Evolutionary conservation across 2,888 invertebrate genomes (phyloP).

Genomic region (Drosophila barbarae): DNA sequence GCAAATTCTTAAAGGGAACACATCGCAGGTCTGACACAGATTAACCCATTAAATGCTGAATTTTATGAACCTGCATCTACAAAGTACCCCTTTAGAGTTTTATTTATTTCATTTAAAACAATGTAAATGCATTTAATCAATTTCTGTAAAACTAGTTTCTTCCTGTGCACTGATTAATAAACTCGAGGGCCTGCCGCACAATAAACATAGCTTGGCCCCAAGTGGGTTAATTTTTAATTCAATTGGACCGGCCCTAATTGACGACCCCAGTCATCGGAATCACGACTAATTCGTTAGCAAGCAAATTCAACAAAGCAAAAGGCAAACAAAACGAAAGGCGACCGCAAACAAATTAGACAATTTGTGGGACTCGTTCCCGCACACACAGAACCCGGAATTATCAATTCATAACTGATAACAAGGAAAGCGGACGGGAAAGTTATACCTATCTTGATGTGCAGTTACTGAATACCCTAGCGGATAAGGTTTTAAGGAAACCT

Average conservation of each 20-base stretch:
- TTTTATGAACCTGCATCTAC: background rate
- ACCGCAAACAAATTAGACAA: slow-evolving; percentile 44
- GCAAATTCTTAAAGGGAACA: slow-evolving; percentile 36
- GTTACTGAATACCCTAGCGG: slow-evolving; percentile 7
- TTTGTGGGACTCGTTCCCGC: slow-evolving; percentile 35
- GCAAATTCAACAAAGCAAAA: slow-evolving; percentile 49
- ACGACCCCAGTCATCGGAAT: slow-evolving; percentile 41
- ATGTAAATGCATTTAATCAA: background rate
- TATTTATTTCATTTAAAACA: background rate
- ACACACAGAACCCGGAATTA: slow-evolving; percentile 35
- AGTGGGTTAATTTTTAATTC: slow-evolving; percentile 51
- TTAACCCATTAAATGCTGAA: slow-evolving; percentile 12
- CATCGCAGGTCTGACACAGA: slow-evolving; percentile 30
- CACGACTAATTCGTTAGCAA: slow-evolving; percentile 61
- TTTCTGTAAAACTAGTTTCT: background rate
- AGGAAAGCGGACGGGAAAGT: background rate
- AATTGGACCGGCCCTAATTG: slow-evolving; percentile 53
- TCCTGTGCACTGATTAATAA: slow-evolving; percentile 12
- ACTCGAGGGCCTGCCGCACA: slow-evolving; percentile 2
- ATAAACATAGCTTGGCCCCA: slow-evolving; percentile 1
- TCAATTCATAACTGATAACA: slow-evolving; percentile 33
- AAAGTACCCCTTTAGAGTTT: background rate
- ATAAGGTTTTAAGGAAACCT: background rate
- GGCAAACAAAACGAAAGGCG: slow-evolving; percentile 50
- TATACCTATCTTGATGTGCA: background rate